Base-by-base conservation (phyloP, 1,140 invertebrate species). In the Drosophila malerkotliana region DNA sequence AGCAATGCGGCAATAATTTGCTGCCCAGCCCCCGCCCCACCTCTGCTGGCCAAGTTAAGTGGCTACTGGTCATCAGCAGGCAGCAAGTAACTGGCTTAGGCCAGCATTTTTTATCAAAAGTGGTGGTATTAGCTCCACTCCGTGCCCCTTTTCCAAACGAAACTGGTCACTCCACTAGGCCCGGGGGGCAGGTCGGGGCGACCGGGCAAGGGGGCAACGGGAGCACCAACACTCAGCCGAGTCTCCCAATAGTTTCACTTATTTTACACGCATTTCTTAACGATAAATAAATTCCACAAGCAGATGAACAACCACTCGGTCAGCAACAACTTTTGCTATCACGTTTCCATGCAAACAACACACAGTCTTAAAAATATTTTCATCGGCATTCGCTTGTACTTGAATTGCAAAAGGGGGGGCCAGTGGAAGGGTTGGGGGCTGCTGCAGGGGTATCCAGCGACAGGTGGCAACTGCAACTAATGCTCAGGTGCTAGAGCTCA, bases 231-330 rank as follows among this genome's bases (percentile, higher is more conserved):
- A 6, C 41, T 18, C 41, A 7, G 2, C 44, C 47, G 63, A 72
- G 77, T 53, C 82, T 78, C 77, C 82, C 82, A 85, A 85, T 85
- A 85, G 82, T 85, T 85, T 85, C 82, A 85, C 82, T 85, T 85
- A 85, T 85, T 85, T 85, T 85, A 85, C 82, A 85, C 82, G 83
- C 82, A 85, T 85, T 85, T 85, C 82, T 85, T 81, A 87, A 87
- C 82, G 82, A 85, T 85, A 85, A 85, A 85, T 87, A 87, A 85
- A 85, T 85, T 87, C 82, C 82, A 81, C 82, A 81, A 87, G 82
- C 82, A 85, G 82, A 85, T 85, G 82, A 82, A 41, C 67, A 74
- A 54, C 76, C 55, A 49, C 61, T 62, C 71, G 75, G 52, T 57
- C 78, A 63, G 64, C 62, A 85, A 69, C 81, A 85, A 78, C 82